phyloP scores from a whole-genome alignment of 2,888 invertebrate species.

The Portevinia maculata region DNA sequence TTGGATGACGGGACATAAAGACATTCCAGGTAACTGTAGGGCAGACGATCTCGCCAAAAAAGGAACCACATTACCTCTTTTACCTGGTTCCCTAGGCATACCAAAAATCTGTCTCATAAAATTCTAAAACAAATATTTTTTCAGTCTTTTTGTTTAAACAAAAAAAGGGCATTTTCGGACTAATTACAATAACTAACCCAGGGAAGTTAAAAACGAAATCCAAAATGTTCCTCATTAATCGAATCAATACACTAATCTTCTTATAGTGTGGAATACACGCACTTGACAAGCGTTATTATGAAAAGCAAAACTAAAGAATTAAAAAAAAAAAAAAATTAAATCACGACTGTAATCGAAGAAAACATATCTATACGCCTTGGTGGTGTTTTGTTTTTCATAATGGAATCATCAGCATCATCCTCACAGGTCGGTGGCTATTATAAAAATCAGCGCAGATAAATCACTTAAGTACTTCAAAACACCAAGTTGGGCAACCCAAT shows the following conservation, averaged over 20 bases:
- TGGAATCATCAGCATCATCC: conserved; percentile 55
- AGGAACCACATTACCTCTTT: too few relatives aligned
- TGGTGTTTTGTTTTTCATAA: conserved; percentile 56
- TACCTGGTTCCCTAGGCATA: too few relatives aligned
- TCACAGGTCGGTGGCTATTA: conserved; percentile 44
- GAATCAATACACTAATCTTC: conserved; percentile 40
- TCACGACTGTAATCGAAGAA: conserved; percentile 32
- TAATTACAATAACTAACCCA: too few relatives aligned
- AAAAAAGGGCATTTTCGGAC: too few relatives aligned
- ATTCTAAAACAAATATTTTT: too few relatives aligned
- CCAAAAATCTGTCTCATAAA: too few relatives aligned
- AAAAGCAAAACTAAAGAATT: conserved; percentile 8
- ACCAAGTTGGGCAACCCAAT: conserved; percentile 23
- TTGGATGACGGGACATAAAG: too few relatives aligned
- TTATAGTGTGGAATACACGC: conserved; percentile 46
- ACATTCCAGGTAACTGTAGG: too few relatives aligned
- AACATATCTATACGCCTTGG: conserved; percentile 12
- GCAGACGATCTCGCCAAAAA: too few relatives aligned
- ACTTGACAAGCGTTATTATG: conserved; percentile 7
- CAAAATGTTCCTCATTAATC: conserved; percentile 16
- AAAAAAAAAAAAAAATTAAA: conserved; percentile 21
- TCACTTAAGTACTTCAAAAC: conserved; percentile 70
- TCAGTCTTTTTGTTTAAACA: too few relatives aligned
- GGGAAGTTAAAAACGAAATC: too few relatives aligned
- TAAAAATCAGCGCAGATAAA: conserved; percentile 67